Evolutionary conservation across 2,888 invertebrate genomes (phyloP), one percentile per base, ranked within the genome.

Genomic region (Nomada goodeniana): DNA sequence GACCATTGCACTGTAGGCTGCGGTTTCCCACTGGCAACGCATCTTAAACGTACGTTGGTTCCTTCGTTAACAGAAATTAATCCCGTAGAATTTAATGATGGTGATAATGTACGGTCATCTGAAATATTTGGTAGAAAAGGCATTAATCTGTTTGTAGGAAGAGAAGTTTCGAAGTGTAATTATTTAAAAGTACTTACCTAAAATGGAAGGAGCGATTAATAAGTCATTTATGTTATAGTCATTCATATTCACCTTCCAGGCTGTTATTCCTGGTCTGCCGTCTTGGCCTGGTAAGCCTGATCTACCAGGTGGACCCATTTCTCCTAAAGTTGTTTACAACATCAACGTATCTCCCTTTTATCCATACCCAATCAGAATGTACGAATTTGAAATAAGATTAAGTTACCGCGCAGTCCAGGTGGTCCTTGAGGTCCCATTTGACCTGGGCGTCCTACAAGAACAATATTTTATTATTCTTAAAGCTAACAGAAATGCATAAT

Each of bases 161-260:
- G 9, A 5, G 20, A 36, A 23, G 23, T 52, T 20, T 44, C 0
- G 53, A 55, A 11, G 10, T 50, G 61, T 23, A 11, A 29, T 65
- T 50, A 20, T 44, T 50, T 44, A 57, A 64, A n/a, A 71, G 11
- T 52, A 18, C 44, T 82, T 92, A 96, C 97, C 96, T 76, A 97
- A 96, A 91, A 98, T 97, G 52, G 97, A 96, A 50, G 98, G 98
- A n/a, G 98, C 97, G 90, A 98, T 96, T 52, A 98, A 95, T 55
- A 98, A 94, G 84, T 97, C 96, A 74, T 95, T 95, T 63, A 95
- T 95, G 60, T 91, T 91, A 74, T 87, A 71, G 78, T 88, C 83
- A 95, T 76, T 96, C 96, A 88, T 96, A 95, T 89, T 96, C 92
- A 88, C 70, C 85, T 95, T 96, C 95, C 97, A 98, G 1, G 97